phyloP scores from a whole-genome alignment of 1,140 invertebrate species.

The Zaprionus nigranus region DNA sequence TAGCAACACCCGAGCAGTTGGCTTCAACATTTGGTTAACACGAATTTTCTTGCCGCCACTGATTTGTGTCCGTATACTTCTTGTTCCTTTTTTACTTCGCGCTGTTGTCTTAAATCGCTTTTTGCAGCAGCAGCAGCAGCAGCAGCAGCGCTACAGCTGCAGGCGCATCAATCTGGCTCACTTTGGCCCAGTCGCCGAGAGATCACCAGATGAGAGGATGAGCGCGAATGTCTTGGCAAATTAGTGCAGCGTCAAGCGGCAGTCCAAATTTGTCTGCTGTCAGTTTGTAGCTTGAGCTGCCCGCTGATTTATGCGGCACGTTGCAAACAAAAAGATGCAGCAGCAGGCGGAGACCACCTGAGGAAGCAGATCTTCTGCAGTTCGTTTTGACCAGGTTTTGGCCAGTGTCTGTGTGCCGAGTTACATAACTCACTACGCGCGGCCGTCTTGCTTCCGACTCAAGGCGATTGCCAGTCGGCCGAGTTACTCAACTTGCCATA shows the following conservation, averaged over 20 bases:
- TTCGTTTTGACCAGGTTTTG: slow-evolving; percentile 39
- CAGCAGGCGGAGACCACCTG: slow-evolving; percentile 1
- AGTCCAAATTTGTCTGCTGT: slow-evolving; percentile 77
- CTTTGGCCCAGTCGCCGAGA: slow-evolving; percentile 25
- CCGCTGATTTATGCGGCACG: slow-evolving; percentile 73
- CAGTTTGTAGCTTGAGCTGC: slow-evolving; percentile 71
- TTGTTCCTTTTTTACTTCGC: slow-evolving; percentile 9
- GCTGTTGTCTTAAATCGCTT: slow-evolving; percentile 21
- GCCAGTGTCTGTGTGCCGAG: slow-evolving; percentile 56
- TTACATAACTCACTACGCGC: slow-evolving; percentile 74
- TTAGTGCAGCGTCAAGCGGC: slow-evolving; percentile 78
- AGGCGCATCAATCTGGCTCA: slow-evolving; percentile 78
- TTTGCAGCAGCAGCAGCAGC: slow-evolving; percentile 21
- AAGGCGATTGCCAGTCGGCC: slow-evolving; percentile 74
- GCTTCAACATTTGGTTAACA: slow-evolving; percentile 79
- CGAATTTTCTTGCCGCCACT: slow-evolving; percentile 71
- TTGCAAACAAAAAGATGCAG: slow-evolving; percentile 54
- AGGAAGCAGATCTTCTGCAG: slow-evolving; percentile 21
- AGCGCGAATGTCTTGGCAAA: slow-evolving; percentile 79
- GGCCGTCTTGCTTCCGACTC: slow-evolving; percentile 56
- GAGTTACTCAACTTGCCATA: slow-evolving; percentile 80
- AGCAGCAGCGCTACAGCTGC: slow-evolving; percentile 49
- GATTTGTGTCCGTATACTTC: slow-evolving; percentile 51
- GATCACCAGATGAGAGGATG: slow-evolving; percentile 56
- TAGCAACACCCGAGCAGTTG: slow-evolving; percentile 70